These are phyloP conservation scores for Tetraneura akinire DNA, from an alignment of 1,140 invertebrate genomes.

Conservation along the genomic window DNA sequence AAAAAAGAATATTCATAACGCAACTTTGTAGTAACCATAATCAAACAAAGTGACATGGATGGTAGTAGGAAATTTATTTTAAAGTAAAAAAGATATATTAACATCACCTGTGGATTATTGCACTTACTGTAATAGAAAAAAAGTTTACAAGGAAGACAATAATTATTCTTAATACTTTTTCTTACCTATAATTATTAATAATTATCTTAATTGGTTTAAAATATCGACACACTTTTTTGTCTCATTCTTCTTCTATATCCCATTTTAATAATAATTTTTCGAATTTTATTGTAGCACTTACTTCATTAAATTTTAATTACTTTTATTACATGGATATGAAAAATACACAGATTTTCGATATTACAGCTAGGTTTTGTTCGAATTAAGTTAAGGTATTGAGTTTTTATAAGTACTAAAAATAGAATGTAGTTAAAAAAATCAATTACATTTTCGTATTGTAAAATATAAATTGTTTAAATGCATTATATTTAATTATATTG, in stretches of 20 bases:
- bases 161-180: not conserved
- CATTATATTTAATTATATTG: too few relatives aligned
- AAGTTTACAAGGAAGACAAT: slow-evolving; percentile 14
- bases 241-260: not conserved
- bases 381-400: too few relatives aligned
- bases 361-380: too few relatives aligned
- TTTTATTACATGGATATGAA: too few relatives aligned
- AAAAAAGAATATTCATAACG: too few relatives aligned
- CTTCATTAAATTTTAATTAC: too few relatives aligned
- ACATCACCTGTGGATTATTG: slow-evolving; percentile 36
- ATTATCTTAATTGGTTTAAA: not conserved
- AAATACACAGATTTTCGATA: too few relatives aligned
- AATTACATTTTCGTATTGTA: too few relatives aligned
- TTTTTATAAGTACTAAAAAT: too few relatives aligned
- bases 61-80: slow-evolving; percentile 21
- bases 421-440: too few relatives aligned
- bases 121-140: slow-evolving; percentile 30
- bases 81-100: slow-evolving; percentile 33
- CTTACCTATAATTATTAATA: not conserved
- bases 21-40: slow-evolving; percentile 11
- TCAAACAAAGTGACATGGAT: slow-evolving; percentile 38
- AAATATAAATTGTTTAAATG: too few relatives aligned
- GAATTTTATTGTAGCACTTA: too few relatives aligned
- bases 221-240: not conserved
- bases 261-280: not conserved